These are phyloP conservation scores for Oasisia sp. DNA, from an alignment of 2,888 invertebrate genomes.

Conservation along the genomic window DNA sequence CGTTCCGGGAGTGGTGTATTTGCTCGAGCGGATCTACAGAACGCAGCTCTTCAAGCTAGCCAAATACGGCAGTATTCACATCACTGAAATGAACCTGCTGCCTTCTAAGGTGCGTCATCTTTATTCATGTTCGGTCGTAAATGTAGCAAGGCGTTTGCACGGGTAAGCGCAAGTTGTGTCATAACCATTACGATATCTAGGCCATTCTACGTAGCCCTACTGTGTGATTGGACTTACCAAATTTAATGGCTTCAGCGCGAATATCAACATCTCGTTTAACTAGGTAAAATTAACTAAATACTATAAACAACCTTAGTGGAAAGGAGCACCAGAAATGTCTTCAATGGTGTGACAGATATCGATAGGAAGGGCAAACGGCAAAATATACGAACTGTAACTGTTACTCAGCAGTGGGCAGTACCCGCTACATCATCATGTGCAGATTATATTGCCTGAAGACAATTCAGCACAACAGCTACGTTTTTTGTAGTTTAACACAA, in stretches of 20 bases:
- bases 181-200: too few relatives aligned
- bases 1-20: constrained; percentile 81
- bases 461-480: background rate
- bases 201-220: too few relatives aligned
- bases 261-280: background rate
- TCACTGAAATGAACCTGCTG: constrained; percentile 85
- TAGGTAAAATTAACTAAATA: background rate
- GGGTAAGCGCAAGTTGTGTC: background rate
- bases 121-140: background rate
- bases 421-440: background rate
- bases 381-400: too few relatives aligned
- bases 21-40: constrained; percentile 71
- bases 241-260: too few relatives aligned
- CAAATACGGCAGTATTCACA: constrained; percentile 81
- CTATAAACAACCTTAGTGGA: background rate
- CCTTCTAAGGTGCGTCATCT: constrained; percentile 79
- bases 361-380: background rate
- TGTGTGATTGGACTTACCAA: background rate
- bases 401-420: too few relatives aligned
- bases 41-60: constrained; percentile 42
- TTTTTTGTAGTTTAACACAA: background rate
- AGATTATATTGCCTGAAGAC: too few relatives aligned
- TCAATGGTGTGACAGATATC: background rate
- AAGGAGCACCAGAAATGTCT: background rate
- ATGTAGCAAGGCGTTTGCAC: background rate